phyloP scores from a whole-genome alignment of 92 coral and sea anemone species.

The Desmophyllum pertusum region DNA sequence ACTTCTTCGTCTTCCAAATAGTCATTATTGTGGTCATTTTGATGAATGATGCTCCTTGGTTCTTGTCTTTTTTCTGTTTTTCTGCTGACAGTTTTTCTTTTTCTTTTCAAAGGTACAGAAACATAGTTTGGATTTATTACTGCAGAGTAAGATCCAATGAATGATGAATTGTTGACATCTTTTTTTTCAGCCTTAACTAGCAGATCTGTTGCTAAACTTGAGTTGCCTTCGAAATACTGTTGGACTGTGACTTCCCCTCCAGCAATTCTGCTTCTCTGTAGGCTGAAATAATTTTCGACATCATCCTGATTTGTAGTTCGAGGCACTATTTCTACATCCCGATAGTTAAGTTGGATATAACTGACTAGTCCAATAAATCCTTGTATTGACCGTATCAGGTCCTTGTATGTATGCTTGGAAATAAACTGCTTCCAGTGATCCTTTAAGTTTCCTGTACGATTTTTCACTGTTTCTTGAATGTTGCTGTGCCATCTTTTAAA shows the following conservation, averaged over 20 bases:
- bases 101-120: constrained; percentile 35
- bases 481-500: constrained; percentile 23
- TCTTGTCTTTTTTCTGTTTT: too few relatives aligned
- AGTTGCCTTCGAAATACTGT: constrained; percentile 40
- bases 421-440: constrained; percentile 42
- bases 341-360: not conserved
- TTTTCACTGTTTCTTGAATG: not conserved
- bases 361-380: constrained; percentile 2
- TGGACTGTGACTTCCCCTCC: constrained; percentile 42
- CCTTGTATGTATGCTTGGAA: constrained; percentile 34
- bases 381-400: constrained; percentile 32
- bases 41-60: too few relatives aligned
- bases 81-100: not conserved
- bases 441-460: constrained; percentile 3
- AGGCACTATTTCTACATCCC: constrained; percentile 23
- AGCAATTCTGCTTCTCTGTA: constrained; percentile 33
- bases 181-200: not conserved
- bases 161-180: not conserved
- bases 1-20: not conserved
- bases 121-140: constrained; percentile 17
- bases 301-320: constrained; percentile 47
- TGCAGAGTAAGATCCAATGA: constrained; percentile 19
- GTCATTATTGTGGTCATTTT: too few relatives aligned
- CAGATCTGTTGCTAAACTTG: not conserved
- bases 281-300: constrained; percentile 40